A percentile compares a stretch with the other conserved stretches of the same genome.
Conservation (phyloP, 2,113 vertebrate species). For the Apodemus speciosus region DNA sequence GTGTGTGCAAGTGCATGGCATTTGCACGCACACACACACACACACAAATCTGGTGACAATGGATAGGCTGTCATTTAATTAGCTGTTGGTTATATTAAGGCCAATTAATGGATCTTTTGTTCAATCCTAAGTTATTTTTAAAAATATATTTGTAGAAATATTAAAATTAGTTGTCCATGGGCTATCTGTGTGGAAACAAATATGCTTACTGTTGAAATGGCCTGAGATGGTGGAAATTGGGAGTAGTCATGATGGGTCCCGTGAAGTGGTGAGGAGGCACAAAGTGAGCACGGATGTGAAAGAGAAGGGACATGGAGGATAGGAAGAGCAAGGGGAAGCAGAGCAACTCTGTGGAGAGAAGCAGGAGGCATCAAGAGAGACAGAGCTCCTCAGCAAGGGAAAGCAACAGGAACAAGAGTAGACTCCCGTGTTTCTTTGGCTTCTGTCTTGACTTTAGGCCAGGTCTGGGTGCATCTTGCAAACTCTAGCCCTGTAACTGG, state of each 20-base stretch:
- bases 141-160: background rate
- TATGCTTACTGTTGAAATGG: background rate
- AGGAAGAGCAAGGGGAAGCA: background rate
- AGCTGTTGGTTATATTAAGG: background rate
- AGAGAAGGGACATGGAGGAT: background rate
- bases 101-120: background rate
- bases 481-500: background rate
- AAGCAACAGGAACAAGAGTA: background rate
- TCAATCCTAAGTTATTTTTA: conserved; percentile 29
- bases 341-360: background rate
- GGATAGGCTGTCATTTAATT: background rate
- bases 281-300: background rate
- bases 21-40: background rate
- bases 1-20: no score
- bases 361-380: background rate
- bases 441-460: conserved; percentile 5
- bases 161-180: background rate
- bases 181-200: background rate
- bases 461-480: background rate
- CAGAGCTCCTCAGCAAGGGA: background rate
- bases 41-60: background rate
- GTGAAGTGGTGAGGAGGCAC: background rate
- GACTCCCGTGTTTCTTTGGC: background rate
- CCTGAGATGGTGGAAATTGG: background rate
- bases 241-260: background rate